phyloP scores from a whole-genome alignment of 1,140 invertebrate genomes.

The Lasioglossum albipes region DNA sequence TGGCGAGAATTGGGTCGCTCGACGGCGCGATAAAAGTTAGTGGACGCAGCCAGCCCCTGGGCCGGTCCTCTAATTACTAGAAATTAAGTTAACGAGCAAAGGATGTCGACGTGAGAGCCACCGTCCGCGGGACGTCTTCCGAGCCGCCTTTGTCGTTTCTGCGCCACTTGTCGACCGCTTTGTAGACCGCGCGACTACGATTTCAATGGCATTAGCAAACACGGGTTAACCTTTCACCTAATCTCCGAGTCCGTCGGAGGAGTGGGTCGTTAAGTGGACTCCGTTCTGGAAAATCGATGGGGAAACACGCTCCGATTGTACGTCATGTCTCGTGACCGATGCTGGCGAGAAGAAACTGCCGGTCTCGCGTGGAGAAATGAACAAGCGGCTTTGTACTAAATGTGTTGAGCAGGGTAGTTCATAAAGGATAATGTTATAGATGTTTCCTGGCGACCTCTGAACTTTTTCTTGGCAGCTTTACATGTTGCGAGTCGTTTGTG shows the following conservation, averaged over 20 bases:
- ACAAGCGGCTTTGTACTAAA: no score
- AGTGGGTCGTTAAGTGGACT: not conserved
- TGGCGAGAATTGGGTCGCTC: constrained; percentile 26
- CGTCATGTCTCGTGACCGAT: no score
- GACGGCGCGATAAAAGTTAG: constrained; percentile 32
- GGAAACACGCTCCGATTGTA: no score
- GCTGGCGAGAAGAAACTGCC: no score
- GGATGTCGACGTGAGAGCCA: constrained; percentile 33
- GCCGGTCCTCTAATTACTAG: constrained; percentile 38
- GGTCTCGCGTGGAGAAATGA: no score
- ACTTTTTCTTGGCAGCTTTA: no score
- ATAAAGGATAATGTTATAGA: no score
- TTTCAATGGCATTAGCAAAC: not conserved
- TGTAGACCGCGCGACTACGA: not conserved
- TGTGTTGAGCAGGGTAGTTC: no score
- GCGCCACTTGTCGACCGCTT: not conserved
- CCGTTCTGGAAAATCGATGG: not conserved
- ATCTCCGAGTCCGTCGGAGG: not conserved
- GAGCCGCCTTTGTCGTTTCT: not conserved
- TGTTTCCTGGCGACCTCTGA: no score
- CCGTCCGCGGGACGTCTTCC: constrained; percentile 15
- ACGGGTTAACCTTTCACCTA: not conserved
- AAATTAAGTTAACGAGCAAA: constrained; percentile 49
- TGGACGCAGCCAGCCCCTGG: not conserved
- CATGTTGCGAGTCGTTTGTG: no score